Percentiles rank a stretch among this genome's conserved stretches.
These are phyloP conservation scores for Abrostola tripartita DNA, from an alignment of 2,888 invertebrate species.

Conservation along the genomic window DNA sequence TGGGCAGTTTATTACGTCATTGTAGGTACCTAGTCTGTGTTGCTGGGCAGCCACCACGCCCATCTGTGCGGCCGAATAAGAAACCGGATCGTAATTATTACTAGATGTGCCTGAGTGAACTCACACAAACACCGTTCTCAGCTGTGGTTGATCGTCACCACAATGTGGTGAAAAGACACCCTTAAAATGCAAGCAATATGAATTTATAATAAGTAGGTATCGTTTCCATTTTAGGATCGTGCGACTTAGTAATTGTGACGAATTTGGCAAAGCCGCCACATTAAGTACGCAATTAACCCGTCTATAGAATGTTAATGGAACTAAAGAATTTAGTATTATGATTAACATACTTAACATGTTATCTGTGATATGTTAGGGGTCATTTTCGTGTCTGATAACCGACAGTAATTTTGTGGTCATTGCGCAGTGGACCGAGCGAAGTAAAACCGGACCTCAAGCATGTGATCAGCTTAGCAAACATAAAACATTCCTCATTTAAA, in stretches of 20 bases:
- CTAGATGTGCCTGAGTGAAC: slow-evolving; percentile 42
- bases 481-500: slow-evolving; percentile 47
- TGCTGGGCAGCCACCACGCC: slow-evolving; percentile 62
- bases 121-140: slow-evolving; percentile 29
- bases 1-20: slow-evolving; percentile 57
- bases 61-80: slow-evolving; percentile 57
- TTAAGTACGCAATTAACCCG: slow-evolving; percentile 30
- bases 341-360: slow-evolving; percentile 41
- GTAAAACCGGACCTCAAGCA: slow-evolving; percentile 22
- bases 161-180: slow-evolving; percentile 17
- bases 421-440: slow-evolving; percentile 11
- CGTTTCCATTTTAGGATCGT: slow-evolving; percentile 8
- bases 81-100: slow-evolving; percentile 58
- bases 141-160: slow-evolving; percentile 10
- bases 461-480: slow-evolving; percentile 30
- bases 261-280: slow-evolving; percentile 28
- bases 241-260: slow-evolving; percentile 15
- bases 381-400: slow-evolving; percentile 51
- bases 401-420: slow-evolving; percentile 16
- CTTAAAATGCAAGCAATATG: slow-evolving; percentile 17
- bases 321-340: slow-evolving; percentile 19
- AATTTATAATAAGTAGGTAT: slow-evolving; percentile 9
- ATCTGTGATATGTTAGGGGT: slow-evolving; percentile 36
- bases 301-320: slow-evolving; percentile 30
- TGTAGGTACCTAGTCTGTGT: slow-evolving; percentile 50